phyloP scores from a whole-genome alignment of 2,113 vertebrate species.

The Perca schrenkii region DNA sequence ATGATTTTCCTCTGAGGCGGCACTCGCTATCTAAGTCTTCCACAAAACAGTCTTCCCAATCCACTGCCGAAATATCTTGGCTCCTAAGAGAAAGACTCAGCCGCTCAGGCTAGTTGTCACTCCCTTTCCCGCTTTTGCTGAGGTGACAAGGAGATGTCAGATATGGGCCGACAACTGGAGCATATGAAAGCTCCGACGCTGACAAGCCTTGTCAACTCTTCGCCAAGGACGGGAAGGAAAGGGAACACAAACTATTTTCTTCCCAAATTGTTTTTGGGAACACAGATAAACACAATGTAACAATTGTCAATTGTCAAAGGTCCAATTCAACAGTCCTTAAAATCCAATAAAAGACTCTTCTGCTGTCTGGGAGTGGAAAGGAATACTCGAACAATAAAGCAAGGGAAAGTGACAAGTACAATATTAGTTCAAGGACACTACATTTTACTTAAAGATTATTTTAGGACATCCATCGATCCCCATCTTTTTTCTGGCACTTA shows the following conservation, averaged over 20 bases:
- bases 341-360: not conserved
- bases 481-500: not conserved
- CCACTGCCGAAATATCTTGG: conserved; percentile 22
- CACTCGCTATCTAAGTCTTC: conserved; percentile 41
- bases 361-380: not conserved
- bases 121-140: conserved; percentile 16
- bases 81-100: conserved; percentile 23
- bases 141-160: conserved; percentile 70
- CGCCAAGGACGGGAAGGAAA: conserved; percentile 30
- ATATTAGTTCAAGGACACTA: conserved; percentile 5
- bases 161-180: conserved; percentile 50
- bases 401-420: conserved; percentile 3
- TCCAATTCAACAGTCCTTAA: conserved; percentile 7
- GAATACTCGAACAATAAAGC: not conserved
- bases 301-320: too few species aligned
- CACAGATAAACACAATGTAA: conserved; percentile 13
- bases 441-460: not conserved
- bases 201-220: conserved; percentile 52
- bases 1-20: conserved; percentile 54
- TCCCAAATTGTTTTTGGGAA: not conserved
- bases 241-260: conserved; percentile 31
- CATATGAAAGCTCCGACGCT: conserved; percentile 43
- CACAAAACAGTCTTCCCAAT: conserved; percentile 32
- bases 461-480: not conserved
- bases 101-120: conserved; percentile 40